Conservation (phyloP, 2,113 vertebrate genomes). For the Thamnophis sirtalis region DNA sequence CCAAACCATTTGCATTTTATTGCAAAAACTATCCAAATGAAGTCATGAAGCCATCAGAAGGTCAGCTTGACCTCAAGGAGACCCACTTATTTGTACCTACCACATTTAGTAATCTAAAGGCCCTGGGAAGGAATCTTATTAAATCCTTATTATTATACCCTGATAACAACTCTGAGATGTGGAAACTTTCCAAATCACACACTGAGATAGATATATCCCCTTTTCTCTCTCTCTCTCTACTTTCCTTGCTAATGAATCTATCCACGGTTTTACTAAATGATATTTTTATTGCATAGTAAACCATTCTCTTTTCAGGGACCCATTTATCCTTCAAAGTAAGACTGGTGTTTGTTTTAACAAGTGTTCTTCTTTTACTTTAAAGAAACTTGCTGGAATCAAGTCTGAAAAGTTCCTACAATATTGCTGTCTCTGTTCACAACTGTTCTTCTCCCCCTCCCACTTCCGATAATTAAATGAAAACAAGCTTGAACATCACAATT, state of each 20-base stretch:
- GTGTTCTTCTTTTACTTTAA: background rate
- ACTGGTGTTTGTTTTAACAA: background rate
- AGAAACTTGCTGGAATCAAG: slow-evolving; percentile 9
- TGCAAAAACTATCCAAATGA: background rate
- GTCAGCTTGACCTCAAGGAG: background rate
- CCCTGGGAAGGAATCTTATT: background rate
- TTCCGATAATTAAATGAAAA: slow-evolving; percentile 72
- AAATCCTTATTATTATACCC: background rate
- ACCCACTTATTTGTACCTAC: background rate
- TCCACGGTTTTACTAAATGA: background rate
- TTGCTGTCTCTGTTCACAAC: background rate
- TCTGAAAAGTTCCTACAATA: background rate
- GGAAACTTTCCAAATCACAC: background rate
- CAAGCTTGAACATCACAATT: slow-evolving; percentile 47
- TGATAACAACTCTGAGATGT: background rate
- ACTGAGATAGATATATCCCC: background rate
- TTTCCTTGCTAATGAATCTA: background rate
- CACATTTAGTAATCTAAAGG: background rate
- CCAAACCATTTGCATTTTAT: background rate
- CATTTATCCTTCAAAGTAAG: background rate
- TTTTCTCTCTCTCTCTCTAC: background rate
- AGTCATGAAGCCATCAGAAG: background rate
- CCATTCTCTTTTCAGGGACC: background rate
- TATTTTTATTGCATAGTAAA: background rate
- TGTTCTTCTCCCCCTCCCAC: slow-evolving; percentile 29